Base-by-base conservation (phyloP, 23 tunicate genomes). In the Trididemnum miniatum region DNA sequence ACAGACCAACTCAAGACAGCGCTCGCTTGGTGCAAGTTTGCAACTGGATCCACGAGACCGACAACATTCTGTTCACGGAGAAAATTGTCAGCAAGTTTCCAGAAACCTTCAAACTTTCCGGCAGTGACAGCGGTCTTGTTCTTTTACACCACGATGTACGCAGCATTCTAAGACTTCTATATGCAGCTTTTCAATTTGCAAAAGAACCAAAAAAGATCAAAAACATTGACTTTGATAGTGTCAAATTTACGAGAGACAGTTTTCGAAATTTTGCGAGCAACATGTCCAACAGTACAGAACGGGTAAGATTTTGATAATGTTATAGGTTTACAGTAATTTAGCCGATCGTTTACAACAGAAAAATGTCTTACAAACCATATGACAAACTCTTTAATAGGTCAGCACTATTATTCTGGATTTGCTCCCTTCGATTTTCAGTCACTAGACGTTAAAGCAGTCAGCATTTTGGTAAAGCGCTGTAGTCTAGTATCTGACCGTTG, bases 31-130 rank as follows among this genome's bases (percentile, higher is more conserved):
- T 84, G 35, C 88, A 63, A 63, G 74, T 80, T 22, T 80, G 84
- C 54, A 63, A 80, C 57, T 65, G 75, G 84, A 30, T 84, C 0
- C 57, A 75, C 25, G 88, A 84, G 59, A 81, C 88, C 15, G 88
- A 84, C 33, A 74, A 84, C 62, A 20, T 22, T 33, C 27, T 60
- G 24, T 84, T 73, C 37, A 60, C 81, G 1, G 25, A 23, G 0
- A 59, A 35, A 1, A 32, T 84, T 0, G 81, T 77, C 26, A 62
- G 67, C 67, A 62, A 24, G 67, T 62, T 84, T 36, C 88, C 88
- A 0, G 51, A 74, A 35, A 73, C 81, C 37, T 57, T 84, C 35
- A 74, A 74, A 59, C 59, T 84, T 7, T 27, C 35, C 2, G 80
- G 81, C 4, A 4, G 51, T 50, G 76, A 71, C 15, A 24, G 29